phyloP scores from a whole-genome alignment of 2,888 invertebrate species.

The Neocrepidodera transversa region DNA sequence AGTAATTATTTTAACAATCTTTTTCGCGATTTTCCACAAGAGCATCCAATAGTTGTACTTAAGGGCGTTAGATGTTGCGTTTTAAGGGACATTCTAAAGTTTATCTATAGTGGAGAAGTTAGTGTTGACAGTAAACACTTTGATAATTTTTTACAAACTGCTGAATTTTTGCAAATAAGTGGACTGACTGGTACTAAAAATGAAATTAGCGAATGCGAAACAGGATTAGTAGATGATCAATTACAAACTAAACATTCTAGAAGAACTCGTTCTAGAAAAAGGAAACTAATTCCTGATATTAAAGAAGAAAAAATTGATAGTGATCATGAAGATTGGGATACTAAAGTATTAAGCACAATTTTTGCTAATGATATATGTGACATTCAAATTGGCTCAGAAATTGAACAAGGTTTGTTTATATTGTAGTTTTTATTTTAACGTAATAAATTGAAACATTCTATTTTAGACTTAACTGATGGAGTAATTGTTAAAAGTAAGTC shows the following conservation, averaged over 20 bases:
- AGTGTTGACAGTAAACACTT: conserved; percentile 71
- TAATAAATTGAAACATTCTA: too few species aligned
- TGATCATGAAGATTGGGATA: conserved; percentile 24
- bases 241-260: conserved; percentile 16
- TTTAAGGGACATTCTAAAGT: conserved; percentile 69
- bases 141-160: conserved; percentile 69
- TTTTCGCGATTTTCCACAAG: conserved; percentile 71
- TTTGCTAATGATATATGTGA: conserved; percentile 33
- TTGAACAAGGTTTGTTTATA: conserved; percentile 1
- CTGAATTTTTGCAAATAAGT: conserved; percentile 70
- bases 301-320: conserved; percentile 5
- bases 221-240: conserved; percentile 6
- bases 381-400: conserved; percentile 12
- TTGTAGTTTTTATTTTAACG: conserved; percentile 12
- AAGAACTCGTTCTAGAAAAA: conserved; percentile 14
- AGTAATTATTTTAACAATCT: conserved; percentile 73
- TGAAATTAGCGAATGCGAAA: conserved; percentile 9
- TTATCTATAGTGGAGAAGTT: conserved; percentile 75
- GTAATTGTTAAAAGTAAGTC: conserved; percentile 26
- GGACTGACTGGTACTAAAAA: conserved; percentile 62
- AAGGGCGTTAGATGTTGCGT: conserved; percentile 72
- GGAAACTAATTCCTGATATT: conserved; percentile 13
- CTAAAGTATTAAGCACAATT: conserved; percentile 22
- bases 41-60: conserved; percentile 72
- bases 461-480: conserved; percentile 25